These are phyloP conservation scores for Fissipunctia ypsillon DNA, from an alignment of 2,888 invertebrate species.

Conservation along the genomic window DNA sequence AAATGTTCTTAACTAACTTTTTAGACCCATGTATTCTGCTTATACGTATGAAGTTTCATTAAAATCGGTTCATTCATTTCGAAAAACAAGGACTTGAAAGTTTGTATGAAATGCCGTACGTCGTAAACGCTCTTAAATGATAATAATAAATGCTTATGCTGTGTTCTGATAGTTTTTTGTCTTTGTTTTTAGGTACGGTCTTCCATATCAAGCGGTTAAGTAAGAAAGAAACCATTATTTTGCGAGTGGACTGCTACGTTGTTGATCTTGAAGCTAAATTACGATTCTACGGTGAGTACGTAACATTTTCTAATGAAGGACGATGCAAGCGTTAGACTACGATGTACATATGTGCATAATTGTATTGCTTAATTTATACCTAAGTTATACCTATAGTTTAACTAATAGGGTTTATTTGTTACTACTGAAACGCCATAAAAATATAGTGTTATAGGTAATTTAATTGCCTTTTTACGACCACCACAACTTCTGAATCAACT, in stretches of 20 bases:
- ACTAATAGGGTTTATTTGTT: constrained; percentile 10
- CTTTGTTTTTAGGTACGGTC: constrained; percentile 44
- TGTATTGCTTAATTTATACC: not conserved
- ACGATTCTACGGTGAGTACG: constrained; percentile 41
- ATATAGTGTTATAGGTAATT: constrained; percentile 20
- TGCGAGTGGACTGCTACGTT: constrained; percentile 8
- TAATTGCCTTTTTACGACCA: constrained; percentile 42
- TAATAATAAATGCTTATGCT: not conserved
- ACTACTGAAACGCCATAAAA: constrained; percentile 16
- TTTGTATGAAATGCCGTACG: too few relatives aligned
- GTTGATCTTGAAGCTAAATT: constrained; percentile 29
- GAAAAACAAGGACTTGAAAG: too few relatives aligned
- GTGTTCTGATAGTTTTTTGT: not conserved
- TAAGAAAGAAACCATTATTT: constrained; percentile 34
- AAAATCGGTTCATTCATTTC: too few relatives aligned
- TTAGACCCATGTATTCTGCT: too few relatives aligned
- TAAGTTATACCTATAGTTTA: not conserved
- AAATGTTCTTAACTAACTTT: too few relatives aligned
- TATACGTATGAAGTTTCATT: too few relatives aligned
- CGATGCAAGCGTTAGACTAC: not conserved
- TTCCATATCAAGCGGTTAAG: constrained; percentile 5
- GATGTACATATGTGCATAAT: not conserved
- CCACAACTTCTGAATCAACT: constrained; percentile 22
- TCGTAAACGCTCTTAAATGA: too few relatives aligned
- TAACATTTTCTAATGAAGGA: not conserved